phyloP scores from a whole-genome alignment of 2,797 vertebrate species.

The Cuniculus paca region DNA sequence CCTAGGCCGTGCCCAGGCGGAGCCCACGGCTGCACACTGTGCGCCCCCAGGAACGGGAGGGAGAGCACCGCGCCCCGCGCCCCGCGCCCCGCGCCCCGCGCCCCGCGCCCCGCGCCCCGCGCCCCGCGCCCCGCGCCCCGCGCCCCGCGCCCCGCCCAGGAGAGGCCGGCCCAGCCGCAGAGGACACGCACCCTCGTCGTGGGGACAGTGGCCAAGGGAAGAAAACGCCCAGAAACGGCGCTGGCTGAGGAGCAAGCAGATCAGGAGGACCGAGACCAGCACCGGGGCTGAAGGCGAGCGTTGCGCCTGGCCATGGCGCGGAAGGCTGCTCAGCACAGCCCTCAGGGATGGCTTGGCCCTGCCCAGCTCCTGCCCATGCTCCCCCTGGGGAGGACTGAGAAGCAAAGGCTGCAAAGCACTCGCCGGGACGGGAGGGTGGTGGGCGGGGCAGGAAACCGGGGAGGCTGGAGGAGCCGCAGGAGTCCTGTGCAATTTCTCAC shows the following conservation, averaged over 20 bases:
- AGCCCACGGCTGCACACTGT: too few species aligned
- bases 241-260: slow-evolving; percentile 82
- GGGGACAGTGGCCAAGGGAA: slow-evolving; percentile 80
- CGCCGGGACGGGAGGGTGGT: not conserved
- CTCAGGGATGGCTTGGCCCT: too few species aligned
- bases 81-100: too few species aligned
- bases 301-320: not conserved
- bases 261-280: slow-evolving; percentile 70
- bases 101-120: too few species aligned
- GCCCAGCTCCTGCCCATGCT: not conserved
- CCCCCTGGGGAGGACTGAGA: not conserved
- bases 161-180: slow-evolving; percentile 78
- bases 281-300: slow-evolving; percentile 71
- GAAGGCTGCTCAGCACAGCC: slow-evolving; percentile 62
- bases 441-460: not conserved
- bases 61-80: too few species aligned
- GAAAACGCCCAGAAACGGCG: slow-evolving; percentile 81
- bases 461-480: not conserved
- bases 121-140: too few species aligned
- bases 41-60: too few species aligned
- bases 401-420: not conserved
- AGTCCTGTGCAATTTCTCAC: not conserved
- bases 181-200: slow-evolving; percentile 80
- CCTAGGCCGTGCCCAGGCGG: too few species aligned
- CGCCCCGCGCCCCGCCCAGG: slow-evolving; percentile 74